These are phyloP conservation scores for Porites australiensis DNA, from an alignment of 64 coral and sea anemone genomes.

Conservation along the genomic window DNA sequence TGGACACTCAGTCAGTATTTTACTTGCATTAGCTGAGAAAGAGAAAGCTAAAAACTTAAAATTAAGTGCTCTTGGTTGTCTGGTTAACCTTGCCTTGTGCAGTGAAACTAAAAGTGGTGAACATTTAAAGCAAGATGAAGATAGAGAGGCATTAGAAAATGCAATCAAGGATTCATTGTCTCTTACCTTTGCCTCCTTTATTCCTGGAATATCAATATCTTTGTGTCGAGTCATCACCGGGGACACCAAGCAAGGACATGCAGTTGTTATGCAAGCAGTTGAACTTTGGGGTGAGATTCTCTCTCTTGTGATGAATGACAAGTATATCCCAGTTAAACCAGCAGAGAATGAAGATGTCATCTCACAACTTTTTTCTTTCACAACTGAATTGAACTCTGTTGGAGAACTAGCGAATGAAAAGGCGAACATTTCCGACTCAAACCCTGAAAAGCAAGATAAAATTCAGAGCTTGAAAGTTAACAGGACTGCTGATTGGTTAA, in stretches of 20 bases:
- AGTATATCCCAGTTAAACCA: conserved; percentile 26
- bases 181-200: conserved; percentile 81
- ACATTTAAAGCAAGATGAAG: conserved; percentile 31
- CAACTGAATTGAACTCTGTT: conserved; percentile 7
- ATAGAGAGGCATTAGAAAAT: conserved; percentile 24
- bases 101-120: background rate
- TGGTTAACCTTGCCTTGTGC: conserved; percentile 64
- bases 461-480: conserved; percentile 46
- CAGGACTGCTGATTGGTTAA: conserved; percentile 61
- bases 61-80: conserved; percentile 75
- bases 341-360: conserved; percentile 56
- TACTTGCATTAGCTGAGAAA: conserved; percentile 65
- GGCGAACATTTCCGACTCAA: conserved; percentile 21
- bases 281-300: conserved; percentile 70
- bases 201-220: conserved; percentile 87
- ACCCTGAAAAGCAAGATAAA: conserved; percentile 27
- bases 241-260: conserved; percentile 74
- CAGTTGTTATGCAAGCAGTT: conserved; percentile 54
- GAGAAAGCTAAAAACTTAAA: conserved; percentile 78
- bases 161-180: conserved; percentile 70
- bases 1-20: conserved; percentile 71
- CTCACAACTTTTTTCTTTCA: conserved; percentile 38
- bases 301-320: conserved; percentile 84
- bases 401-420: background rate
- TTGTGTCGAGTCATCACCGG: conserved; percentile 68